Conservation (phyloP, 2,888 invertebrate genomes). For the Neria commutata region DNA sequence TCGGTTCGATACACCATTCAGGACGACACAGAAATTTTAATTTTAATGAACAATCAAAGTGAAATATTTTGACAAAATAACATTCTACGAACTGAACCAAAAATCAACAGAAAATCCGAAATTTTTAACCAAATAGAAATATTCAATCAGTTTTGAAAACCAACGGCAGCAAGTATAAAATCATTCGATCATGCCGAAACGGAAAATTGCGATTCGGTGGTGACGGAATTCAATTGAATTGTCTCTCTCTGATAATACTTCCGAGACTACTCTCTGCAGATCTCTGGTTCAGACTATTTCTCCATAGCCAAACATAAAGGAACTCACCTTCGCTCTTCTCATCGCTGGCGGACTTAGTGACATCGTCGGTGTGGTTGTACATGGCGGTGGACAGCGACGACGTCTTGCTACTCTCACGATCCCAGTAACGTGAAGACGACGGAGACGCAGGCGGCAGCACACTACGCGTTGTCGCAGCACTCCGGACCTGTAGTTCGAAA, state of each 20-base stretch:
- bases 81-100: too few species aligned
- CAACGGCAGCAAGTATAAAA: too few species aligned
- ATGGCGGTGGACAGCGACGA: constrained; percentile 43
- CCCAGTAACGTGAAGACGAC: constrained; percentile 56
- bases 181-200: too few species aligned
- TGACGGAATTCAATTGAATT: too few species aligned
- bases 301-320: too few species aligned
- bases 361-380: constrained; percentile 44
- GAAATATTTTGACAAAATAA: constrained; percentile 4
- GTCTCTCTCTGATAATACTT: not conserved
- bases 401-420: constrained; percentile 51
- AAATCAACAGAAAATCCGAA: not conserved
- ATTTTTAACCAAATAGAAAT: too few species aligned
- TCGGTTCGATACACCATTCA: constrained; percentile 34
- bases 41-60: not conserved
- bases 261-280: not conserved
- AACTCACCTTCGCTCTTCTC: constrained; percentile 58
- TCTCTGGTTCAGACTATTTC: not conserved
- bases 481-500: not conserved
- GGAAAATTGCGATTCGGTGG: too few species aligned
- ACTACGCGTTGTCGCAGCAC: constrained; percentile 44
- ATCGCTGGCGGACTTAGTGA: constrained; percentile 43
- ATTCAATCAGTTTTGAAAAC: too few species aligned
- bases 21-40: constrained; percentile 23
- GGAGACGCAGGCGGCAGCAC: constrained; percentile 60